These are phyloP conservation scores for Hyalella azteca DNA, from an alignment of 2,888 invertebrate genomes.

Conservation along the genomic window DNA sequence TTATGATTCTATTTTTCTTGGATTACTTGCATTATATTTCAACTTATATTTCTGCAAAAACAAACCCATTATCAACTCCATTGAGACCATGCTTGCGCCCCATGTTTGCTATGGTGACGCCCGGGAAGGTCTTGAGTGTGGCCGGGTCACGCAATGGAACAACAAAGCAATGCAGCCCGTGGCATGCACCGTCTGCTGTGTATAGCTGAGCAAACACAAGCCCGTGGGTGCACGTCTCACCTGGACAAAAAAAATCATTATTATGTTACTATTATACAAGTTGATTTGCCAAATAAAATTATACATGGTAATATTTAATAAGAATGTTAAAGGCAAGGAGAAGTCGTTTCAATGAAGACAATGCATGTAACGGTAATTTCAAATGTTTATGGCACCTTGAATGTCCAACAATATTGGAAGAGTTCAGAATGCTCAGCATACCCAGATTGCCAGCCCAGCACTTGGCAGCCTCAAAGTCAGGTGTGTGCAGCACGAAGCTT, in stretches of 20 bases:
- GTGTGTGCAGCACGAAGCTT: constrained; percentile 76
- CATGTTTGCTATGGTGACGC: constrained; percentile 87
- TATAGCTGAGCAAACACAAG: constrained; percentile 83
- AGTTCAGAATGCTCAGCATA: constrained; percentile 62
- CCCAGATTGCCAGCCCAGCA: constrained; percentile 92
- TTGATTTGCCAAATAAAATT: too few species aligned
- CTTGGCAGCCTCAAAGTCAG: constrained; percentile 79
- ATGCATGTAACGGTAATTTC: too few species aligned
- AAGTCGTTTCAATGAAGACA: too few species aligned
- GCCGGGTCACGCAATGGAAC: constrained; percentile 80
- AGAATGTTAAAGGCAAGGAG: too few species aligned
- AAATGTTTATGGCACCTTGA: too few species aligned
- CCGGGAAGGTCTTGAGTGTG: constrained; percentile 75
- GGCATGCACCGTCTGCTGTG: constrained; percentile 77
- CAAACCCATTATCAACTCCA: constrained; percentile 91
- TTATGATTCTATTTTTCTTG: too few species aligned
- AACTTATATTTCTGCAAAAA: too few species aligned
- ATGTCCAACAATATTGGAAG: too few species aligned
- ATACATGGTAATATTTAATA: too few species aligned
- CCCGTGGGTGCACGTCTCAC: constrained; percentile 50
- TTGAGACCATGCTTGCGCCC: constrained; percentile 91
- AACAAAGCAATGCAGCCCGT: constrained; percentile 88
- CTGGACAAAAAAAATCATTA: too few species aligned
- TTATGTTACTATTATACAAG: too few species aligned
- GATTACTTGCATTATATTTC: too few species aligned